Evolutionary conservation across 2,797 vertebrate species (phyloP).

Genomic region (Takifugu rubripes): DNA sequence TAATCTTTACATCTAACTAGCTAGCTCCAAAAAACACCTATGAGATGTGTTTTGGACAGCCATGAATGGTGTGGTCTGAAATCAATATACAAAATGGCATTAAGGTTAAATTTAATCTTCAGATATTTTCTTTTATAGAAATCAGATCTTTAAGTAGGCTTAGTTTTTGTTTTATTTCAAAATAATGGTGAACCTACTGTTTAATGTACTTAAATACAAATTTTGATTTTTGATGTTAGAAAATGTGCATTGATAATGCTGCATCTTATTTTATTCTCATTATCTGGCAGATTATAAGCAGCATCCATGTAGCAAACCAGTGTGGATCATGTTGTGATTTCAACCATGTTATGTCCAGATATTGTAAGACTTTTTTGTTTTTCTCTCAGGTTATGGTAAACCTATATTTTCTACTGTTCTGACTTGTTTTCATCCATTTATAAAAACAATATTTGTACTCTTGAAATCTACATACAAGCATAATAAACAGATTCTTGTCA

Average conservation of each 20-base stretch:
- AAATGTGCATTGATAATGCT: conserved; percentile 54
- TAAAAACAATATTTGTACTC: conserved; percentile 69
- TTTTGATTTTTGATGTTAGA: conserved; percentile 60
- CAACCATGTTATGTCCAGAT: conserved; percentile 57
- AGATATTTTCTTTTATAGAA: conserved; percentile 28
- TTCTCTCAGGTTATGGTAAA: conserved; percentile 9
- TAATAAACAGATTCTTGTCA: conserved; percentile 71
- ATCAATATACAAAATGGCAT: conserved; percentile 50
- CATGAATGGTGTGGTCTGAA: conserved; percentile 27
- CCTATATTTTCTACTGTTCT: conserved; percentile 59
- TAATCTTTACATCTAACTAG: conserved; percentile 47
- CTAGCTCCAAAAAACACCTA: conserved; percentile 43
- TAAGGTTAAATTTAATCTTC: conserved; percentile 50
- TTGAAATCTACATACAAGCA: conserved; percentile 65
- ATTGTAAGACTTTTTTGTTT: conserved; percentile 48
- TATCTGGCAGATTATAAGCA: conserved; percentile 53
- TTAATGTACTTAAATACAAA: conserved; percentile 55
- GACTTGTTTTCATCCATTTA: conserved; percentile 68
- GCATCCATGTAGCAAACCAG: conserved; percentile 73
- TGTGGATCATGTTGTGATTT: conserved; percentile 65
- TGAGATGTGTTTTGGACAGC: background rate
- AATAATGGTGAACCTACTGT: conserved; percentile 68
- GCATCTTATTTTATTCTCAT: conserved; percentile 40
- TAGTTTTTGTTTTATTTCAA: conserved; percentile 26
- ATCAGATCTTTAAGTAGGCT: conserved; percentile 50